Base-by-base conservation (phyloP, 2,113 vertebrate genomes). In the Oreocharis arfaki region DNA sequence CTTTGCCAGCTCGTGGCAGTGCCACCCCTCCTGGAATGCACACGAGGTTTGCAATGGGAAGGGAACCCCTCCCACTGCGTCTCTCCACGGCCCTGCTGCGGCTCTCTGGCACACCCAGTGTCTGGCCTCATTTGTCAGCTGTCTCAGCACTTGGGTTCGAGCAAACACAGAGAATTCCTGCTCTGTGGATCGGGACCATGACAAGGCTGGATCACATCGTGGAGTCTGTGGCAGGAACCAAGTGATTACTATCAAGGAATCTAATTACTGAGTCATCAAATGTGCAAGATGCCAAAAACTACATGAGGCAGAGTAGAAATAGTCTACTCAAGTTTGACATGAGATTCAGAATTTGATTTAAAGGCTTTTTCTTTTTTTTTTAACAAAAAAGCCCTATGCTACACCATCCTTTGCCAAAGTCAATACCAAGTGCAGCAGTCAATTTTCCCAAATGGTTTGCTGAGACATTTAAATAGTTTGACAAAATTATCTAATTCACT, bases 401-500 rank as follows among this genome's bases (percentile, higher is more conserved):
- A 97, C 95, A 97, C 97, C 90, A 81, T 82, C 96, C 44, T 84
- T 97, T 98, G 99, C 99, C 99, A 99, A 99, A 98, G 97, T 99
- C 99, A 99, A 99, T 98, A 99, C 87, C 96, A 93, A 98, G 96
- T 60, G 91, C 89, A 97, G 98, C 98, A 97, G 98, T 99, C 98
- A 96, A 75, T 98, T 98, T 98, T 98, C 99, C 99, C 98, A 96
- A 97, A 98, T 92, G 98, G 97, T 98, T 99, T 98, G 97, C 98
- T 97, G 97, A 98, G 98, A 99, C 98, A 97, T 99, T 98, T 98
- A 99, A 99, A 99, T 98, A 98, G 99, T 99, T 98, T 98, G 98
- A 99, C 98, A 98, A 98, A 99, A 99, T 99, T 99, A 99, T 99
- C 99, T 98, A 99, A 99, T 98, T 98, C 97, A 98, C 98, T 98